Evolutionary conservation across 1,140 invertebrate genomes (phyloP).

Genomic region (Brachionus angularis): DNA sequence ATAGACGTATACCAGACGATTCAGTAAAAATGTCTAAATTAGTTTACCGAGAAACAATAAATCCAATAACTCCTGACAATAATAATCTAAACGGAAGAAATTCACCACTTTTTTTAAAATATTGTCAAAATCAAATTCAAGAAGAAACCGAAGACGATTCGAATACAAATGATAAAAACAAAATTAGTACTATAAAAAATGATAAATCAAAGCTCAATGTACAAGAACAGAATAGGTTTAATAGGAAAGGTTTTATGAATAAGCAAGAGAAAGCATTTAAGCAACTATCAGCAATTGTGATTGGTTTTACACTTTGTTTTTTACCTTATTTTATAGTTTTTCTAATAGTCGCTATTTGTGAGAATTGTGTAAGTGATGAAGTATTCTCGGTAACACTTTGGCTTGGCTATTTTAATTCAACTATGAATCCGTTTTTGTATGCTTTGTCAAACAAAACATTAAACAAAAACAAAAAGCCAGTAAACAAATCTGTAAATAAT

Average conservation of each 20-base stretch:
- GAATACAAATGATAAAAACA: neutral
- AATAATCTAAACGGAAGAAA: neutral
- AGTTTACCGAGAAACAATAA: neutral
- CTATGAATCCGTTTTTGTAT: constrained; percentile 71
- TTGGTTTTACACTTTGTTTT: constrained; percentile 66
- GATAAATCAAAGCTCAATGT: too few species aligned
- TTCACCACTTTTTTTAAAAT: neutral
- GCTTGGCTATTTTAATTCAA: constrained; percentile 97
- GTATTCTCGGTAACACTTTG: constrained; percentile 62
- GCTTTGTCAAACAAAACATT: constrained; percentile 65
- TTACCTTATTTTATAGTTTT: constrained; percentile 66
- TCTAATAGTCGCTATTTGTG: constrained; percentile 65
- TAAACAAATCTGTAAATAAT: too few species aligned
- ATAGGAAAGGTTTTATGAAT: constrained; percentile 18
- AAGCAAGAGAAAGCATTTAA: constrained; percentile 61
- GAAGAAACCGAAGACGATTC: neutral
- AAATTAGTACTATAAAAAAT: neutral
- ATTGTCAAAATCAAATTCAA: neutral
- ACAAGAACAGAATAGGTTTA: too few species aligned
- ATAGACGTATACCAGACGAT: neutral
- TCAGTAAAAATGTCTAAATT: neutral
- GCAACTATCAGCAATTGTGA: constrained; percentile 66
- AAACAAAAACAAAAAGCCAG: constrained; percentile 3
- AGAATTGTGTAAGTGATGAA: constrained; percentile 56
- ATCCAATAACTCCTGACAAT: neutral